Percentiles rank a stretch among this genome's conserved stretches.
Evolutionary conservation across 2,797 vertebrate species (phyloP).

Genomic region (Enoplosus armatus): DNA sequence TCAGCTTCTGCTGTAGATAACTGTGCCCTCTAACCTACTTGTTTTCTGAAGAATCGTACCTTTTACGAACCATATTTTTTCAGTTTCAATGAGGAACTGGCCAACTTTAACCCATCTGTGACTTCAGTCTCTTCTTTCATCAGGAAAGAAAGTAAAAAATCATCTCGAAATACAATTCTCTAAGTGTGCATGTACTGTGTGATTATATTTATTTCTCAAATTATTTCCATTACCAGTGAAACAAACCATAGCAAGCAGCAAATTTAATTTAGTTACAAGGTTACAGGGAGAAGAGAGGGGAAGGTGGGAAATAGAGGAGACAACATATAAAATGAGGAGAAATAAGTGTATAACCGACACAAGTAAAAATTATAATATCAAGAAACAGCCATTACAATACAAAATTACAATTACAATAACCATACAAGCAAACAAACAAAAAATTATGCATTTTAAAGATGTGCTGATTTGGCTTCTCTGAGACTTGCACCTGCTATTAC

Average conservation of each 20-base stretch:
- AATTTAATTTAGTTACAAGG: neutral
- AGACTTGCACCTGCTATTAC: conserved; percentile 14
- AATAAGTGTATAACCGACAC: neutral
- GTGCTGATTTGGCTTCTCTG: neutral
- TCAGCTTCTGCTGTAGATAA: conserved; percentile 7
- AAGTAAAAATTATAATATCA: neutral
- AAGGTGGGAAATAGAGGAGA: neutral
- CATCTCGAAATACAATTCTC: neutral
- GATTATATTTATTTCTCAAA: neutral
- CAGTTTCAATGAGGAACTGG: neutral
- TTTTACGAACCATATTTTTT: neutral
- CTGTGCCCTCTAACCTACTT: neutral
- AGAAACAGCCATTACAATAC: too few species aligned
- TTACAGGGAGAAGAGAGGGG: neutral
- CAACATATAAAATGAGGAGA: neutral
- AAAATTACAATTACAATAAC: too few species aligned
- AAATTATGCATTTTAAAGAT: neutral
- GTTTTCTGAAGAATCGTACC: neutral
- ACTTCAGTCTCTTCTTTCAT: neutral
- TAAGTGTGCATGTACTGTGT: neutral
- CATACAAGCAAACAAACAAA: too few species aligned
- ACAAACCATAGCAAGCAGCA: neutral
- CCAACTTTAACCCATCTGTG: neutral
- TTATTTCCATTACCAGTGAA: neutral
- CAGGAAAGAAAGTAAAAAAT: neutral